A percentile compares a stretch with the other conserved stretches of the same genome.
These are phyloP conservation scores for Leptopilina syphax DNA, from an alignment of 2,888 invertebrate species.

Conservation along the genomic window DNA sequence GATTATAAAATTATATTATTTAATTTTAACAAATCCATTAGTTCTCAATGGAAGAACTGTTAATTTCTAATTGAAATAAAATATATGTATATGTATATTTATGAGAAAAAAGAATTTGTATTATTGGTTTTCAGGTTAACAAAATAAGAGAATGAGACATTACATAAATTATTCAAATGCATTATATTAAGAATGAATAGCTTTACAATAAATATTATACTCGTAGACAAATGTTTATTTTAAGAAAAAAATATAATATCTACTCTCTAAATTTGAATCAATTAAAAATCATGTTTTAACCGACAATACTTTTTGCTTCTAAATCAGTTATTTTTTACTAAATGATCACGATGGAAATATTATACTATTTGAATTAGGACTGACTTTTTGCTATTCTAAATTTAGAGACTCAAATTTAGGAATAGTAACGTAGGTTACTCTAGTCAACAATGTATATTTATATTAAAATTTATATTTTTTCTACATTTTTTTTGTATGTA, in stretches of 20 bases:
- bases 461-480: too few relatives aligned
- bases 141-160: neutral
- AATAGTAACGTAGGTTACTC: too few relatives aligned
- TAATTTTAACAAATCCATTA: neutral
- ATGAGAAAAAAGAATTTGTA: neutral
- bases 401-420: too few relatives aligned
- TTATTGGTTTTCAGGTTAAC: neutral
- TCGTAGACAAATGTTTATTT: neutral
- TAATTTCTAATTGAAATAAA: conserved; percentile 2
- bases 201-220: neutral
- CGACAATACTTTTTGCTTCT: too few relatives aligned
- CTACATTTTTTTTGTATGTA: neutral
- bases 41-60: neutral
- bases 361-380: too few relatives aligned
- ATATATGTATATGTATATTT: too few relatives aligned
- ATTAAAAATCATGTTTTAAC: too few relatives aligned
- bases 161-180: neutral
- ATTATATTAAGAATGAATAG: neutral
- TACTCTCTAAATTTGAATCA: too few relatives aligned
- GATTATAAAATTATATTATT: neutral
- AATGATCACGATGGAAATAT: too few relatives aligned
- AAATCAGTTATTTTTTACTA: too few relatives aligned
- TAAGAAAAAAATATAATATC: neutral
- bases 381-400: too few relatives aligned
- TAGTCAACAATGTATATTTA: too few relatives aligned